Conservation (phyloP, 2,888 invertebrate species). For the Xestia ashworthii region DNA sequence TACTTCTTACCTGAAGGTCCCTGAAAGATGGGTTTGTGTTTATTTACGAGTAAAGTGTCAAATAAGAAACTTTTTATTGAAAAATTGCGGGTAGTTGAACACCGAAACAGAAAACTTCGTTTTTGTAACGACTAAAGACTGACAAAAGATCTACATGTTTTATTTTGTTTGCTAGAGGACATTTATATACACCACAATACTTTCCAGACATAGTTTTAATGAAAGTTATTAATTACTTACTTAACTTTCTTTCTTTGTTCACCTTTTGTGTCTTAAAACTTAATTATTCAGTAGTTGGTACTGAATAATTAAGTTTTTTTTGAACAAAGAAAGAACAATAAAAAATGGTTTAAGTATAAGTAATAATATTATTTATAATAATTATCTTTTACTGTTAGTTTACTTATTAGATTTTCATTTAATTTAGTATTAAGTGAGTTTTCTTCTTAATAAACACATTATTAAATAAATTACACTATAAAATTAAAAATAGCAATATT, state of each 20-base stretch:
- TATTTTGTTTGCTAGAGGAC: not conserved
- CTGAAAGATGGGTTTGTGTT: not conserved
- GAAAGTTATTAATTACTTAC: not conserved
- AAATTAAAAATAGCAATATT: too few relatives aligned
- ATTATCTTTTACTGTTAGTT: not conserved
- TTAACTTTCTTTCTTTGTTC: constrained; percentile 1
- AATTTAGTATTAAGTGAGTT: too few relatives aligned
- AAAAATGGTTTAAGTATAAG: not conserved
- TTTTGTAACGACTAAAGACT: not conserved
- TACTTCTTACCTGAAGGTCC: not conserved
- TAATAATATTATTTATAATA: not conserved
- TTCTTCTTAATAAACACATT: too few relatives aligned
- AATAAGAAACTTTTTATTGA: not conserved
- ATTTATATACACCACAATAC: not conserved
- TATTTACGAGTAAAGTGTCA: constrained; percentile 6
- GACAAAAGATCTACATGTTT: not conserved
- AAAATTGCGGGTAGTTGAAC: not conserved
- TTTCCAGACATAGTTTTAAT: not conserved
- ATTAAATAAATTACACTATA: too few relatives aligned
- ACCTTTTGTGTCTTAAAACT: not conserved
- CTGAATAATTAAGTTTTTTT: too few relatives aligned
- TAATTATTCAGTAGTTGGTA: not conserved
- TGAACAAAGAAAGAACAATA: not conserved
- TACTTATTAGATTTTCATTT: too few relatives aligned
- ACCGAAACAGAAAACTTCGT: not conserved